Evolutionary conservation across 2,888 invertebrate genomes (phyloP), one percentile per base, ranked within the genome.

Genomic region (Cephus spinipes): DNA sequence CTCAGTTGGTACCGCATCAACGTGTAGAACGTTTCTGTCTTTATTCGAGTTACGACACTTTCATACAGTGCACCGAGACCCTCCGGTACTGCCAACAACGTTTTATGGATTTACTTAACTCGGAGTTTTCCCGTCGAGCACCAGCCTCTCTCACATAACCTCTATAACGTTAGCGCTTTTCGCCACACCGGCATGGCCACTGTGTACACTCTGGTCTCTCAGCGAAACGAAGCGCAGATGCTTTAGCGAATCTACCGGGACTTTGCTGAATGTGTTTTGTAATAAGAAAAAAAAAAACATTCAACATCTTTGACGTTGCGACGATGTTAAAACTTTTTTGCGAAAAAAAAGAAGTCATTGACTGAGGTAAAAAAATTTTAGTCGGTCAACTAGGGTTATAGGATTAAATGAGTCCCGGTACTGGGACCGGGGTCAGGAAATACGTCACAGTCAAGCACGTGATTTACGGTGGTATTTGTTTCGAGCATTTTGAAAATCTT

Each of bases 1-100:
- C 40, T 55, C 40, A 23, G 40, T 55, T 23, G 71, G 33, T 23
- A 71, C 71, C 9, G 4, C 71, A 71, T 71, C 71, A 71, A 71
- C 71, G 71, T 32, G 71, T 30, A 71, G 71, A 33, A 15, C 71
- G 23, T 71, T 71, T 71, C 71, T 71, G 71, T 71, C 71, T 71
- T 32, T 55, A 31, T 71, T 71, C 71, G 71, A 71, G 15, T 71
- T 71, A 71, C 71, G 71, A 31, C 71, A 71, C 15, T 71, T 71
- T 55, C 40, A 55, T 71, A 71, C 71, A 12, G 33, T 15, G 6
- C 71, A 15, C 71, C 15, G 71, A 32, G 71, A 32, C 31, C 71
- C 71, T 71, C 71, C 31, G 30, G 33, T 32, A 32, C 71, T 71
- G 15, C 40, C 40, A 55, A 55, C 40, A 55, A 71, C 31, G 33